Evolutionary conservation across 2,888 invertebrate species (phyloP).

Genomic region (Conus canariensis): DNA sequence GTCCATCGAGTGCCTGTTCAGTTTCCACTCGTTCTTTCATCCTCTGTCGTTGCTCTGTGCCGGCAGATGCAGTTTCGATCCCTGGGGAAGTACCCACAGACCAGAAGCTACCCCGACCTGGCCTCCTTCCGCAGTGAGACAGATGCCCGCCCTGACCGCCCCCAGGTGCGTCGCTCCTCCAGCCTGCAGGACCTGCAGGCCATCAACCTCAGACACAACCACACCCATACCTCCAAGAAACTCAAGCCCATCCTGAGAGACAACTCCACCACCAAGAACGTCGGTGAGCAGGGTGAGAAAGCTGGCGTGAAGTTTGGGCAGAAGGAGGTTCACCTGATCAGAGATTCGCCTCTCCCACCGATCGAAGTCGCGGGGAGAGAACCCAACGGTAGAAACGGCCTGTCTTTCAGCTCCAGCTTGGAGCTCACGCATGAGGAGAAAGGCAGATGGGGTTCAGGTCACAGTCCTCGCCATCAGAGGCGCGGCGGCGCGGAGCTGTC

Average conservation of each 20-base stretch:
- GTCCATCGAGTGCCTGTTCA: too few relatives aligned
- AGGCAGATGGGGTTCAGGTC: not conserved
- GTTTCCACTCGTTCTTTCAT: too few relatives aligned
- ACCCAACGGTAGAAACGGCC: not conserved
- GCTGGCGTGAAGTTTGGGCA: constrained; percentile 27
- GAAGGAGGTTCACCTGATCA: constrained; percentile 25
- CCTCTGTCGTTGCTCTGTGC: too few relatives aligned
- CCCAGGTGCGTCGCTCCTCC: not conserved
- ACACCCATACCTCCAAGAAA: not conserved
- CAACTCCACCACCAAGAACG: not conserved
- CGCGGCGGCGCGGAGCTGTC: not conserved
- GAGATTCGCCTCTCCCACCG: constrained; percentile 23
- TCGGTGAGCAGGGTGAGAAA: not conserved
- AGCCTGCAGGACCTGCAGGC: constrained; percentile 24
- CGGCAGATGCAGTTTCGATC: not conserved
- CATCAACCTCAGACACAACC: not conserved
- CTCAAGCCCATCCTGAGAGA: constrained; percentile 25
- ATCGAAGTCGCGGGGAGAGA: not conserved
- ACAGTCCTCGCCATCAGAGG: constrained; percentile 8
- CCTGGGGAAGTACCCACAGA: not conserved
- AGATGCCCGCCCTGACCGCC: not conserved
- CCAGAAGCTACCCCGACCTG: constrained; percentile 30
- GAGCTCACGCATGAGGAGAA: not conserved
- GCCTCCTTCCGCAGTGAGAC: not conserved
- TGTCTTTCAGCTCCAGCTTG: not conserved